Base-by-base conservation (phyloP, 2,113 vertebrate species). In the Larimichthys polyactis region DNA sequence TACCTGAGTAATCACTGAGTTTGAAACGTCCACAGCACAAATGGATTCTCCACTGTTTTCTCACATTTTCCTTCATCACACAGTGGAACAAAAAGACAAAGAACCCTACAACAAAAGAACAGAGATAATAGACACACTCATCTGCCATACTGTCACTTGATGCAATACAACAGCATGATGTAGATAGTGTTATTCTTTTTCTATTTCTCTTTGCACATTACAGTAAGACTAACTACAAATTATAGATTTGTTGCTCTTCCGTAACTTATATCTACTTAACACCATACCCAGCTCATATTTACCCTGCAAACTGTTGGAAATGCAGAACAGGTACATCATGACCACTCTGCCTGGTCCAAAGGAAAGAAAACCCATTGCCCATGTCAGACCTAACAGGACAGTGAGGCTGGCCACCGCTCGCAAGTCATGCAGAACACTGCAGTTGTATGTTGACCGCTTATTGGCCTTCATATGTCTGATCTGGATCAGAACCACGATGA, bases 1-100 rank as follows among this genome's bases (percentile, higher is more conserved):
- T 4, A 93, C 93, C 91, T 87, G 91, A 90, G 79, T 49, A n/a
- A n/a, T 86, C 77, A 32, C 0, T 5, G 46, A 46, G 75, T 79
- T 81, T 85, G 59, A 95, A 93, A 66, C 90, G 92, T 54, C 95
- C 92, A 29, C 95, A 97, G 79, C 95, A 95, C 43, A 97, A 87
- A 54, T 96, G 90, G 11, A 82, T 83, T 66, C 82, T 89, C 95
- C 97, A 98, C 71, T 97, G 96, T 68, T 96, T 96, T 71, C 90
- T 81, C 49, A 97, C 96, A 3, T 95, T 97, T 46, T 97, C 96
- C 78, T 98, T 99, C 95, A 97, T 95, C 57, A 97, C 65, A 70
- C 97, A 98, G 90, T 97, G 96, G 86, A 97, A 97, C 63, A 97
- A 51, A 86, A 98, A 99, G 67, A 98, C 94, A 81, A 98, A 95